Percentiles rank a stretch among this genome's conserved stretches.
Conservation (phyloP, 2,888 invertebrate species). For the Apodemia hepburni region DNA sequence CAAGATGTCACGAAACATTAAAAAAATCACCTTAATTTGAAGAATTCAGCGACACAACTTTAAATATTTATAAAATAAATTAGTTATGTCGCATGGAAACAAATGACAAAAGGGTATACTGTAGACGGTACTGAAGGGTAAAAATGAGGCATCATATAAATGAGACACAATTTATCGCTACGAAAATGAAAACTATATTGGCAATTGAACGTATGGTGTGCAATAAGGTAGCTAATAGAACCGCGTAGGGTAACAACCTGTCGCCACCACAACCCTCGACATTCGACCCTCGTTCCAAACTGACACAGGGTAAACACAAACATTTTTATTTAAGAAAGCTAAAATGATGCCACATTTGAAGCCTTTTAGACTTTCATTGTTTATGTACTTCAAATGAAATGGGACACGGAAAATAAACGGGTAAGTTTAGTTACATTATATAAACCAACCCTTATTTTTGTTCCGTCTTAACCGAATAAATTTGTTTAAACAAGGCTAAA, state of each 20-base stretch:
- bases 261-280: conserved; percentile 27
- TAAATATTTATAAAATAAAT: no score
- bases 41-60: background rate
- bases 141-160: conserved; percentile 22
- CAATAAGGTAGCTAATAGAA: conserved; percentile 26
- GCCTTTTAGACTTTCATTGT: background rate
- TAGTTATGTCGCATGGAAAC: no score
- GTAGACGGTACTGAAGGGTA: background rate
- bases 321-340: conserved; percentile 10
- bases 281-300: conserved; percentile 3
- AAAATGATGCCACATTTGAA: conserved; percentile 7
- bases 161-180: conserved; percentile 25
- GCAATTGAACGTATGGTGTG: conserved; percentile 27
- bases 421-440: background rate
- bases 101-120: background rate
- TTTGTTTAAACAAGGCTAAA: no score
- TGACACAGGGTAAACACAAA: conserved; percentile 10
- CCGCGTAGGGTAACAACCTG: conserved; percentile 29
- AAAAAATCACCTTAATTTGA: background rate
- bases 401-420: background rate
- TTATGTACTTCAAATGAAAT: conserved; percentile 9
- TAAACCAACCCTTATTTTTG: background rate
- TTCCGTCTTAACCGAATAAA: no score
- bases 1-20: background rate
- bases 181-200: conserved; percentile 26